Evolutionary conservation across 2,888 invertebrate species (phyloP), one percentile per base, ranked within the genome.

Genomic region (Tachina grossa): DNA sequence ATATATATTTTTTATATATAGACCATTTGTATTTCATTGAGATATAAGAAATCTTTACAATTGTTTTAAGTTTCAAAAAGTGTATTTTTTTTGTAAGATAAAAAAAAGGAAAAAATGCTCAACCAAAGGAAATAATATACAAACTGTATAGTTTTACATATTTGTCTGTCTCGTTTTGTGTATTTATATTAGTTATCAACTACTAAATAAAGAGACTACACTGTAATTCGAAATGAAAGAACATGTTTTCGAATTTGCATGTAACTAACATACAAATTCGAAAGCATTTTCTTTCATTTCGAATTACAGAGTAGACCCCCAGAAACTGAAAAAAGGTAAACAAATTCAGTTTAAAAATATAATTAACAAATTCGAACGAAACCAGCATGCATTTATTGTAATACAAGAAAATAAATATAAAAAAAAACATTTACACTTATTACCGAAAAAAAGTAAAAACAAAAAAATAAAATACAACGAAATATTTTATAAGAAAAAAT

Each of bases 51-150:
- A 49, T n/a, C 63, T 75, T 75, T 74, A 19, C 39, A 72, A 57
- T 75, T 75, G 69, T 14, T 75, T 63, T 71, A 75, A 79, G 74
- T 55, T 51, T 63, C 39, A 65, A 66, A 55, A 59, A 55, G 45
- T 63, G 55, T 53, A 61, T 71, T 82, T 74, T n/a, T 31, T 63
- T 77, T 69, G 59, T 59, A 66, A 69, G 10, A 31, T 59, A 31
- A 8, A 65, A n/a, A 65, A 45, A 14, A 31, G 47, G n/a, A 66
- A 74, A 57, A 84, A 72, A 72, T 85, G 81, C 69, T 83, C 85
- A 75, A 76, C 85, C 85, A 85, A 85, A 85, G 85, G 69, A 79
- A 79, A 79, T 83, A 74, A 68, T 53, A 55, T 72, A 59, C 61
- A 53, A 11, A 61, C 39, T 43, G 51, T 41, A 45, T 72, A 81